Base-by-base conservation (phyloP, 2,888 invertebrate genomes). In the Cheilosia vernalis region DNA sequence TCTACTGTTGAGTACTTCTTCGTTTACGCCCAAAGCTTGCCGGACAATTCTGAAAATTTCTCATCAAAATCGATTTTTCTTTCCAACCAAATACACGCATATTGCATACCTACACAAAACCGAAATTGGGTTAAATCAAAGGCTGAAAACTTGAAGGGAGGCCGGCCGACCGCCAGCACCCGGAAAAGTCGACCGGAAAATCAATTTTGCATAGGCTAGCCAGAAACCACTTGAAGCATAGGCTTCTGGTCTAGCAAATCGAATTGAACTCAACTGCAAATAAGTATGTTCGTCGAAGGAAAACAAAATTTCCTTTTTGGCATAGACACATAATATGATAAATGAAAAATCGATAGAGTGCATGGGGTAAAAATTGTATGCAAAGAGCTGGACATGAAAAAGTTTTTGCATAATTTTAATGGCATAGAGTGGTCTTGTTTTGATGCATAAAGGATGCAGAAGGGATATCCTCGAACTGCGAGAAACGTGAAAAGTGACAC, bases 51-150 rank as follows among this genome's bases (percentile, higher is more conserved):
- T 3, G 17, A 19, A 19, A 47, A 9, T 47, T 19, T 47, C 47
- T 19, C 47, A 47, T 10, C 47, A 9, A 56, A 64, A 64, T 49
- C 33, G 63, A 49, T 49, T 64, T 64, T 33, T 64, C 9, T 19
- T 33, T 4, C 4, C 21, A 33, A 13, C 17, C 2, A 6, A 47
- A 6, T 3, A 47, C 17, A 19, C 3, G 2, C 47, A 47, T 17
- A 19, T 33, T 9, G 2, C 47, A 47, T 17, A 19, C 47, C 21
- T 42, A 19, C 47, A 47, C 19, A 15, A 33, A 64, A 64, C 21
- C n/a, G 9, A 33, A 64, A 49, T 51, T 64, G n/a, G 33, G 49
- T 37, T 49, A 19, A 47, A 47, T 47, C 19, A 6, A 6, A 47
- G 9, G 47, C 19, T 10, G 17, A 27, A 15, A 37, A 64, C 15